Percentiles rank a stretch among this genome's conserved stretches.
Evolutionary conservation across 2,888 invertebrate genomes (phyloP).

Genomic region (Athalia rosae): DNA sequence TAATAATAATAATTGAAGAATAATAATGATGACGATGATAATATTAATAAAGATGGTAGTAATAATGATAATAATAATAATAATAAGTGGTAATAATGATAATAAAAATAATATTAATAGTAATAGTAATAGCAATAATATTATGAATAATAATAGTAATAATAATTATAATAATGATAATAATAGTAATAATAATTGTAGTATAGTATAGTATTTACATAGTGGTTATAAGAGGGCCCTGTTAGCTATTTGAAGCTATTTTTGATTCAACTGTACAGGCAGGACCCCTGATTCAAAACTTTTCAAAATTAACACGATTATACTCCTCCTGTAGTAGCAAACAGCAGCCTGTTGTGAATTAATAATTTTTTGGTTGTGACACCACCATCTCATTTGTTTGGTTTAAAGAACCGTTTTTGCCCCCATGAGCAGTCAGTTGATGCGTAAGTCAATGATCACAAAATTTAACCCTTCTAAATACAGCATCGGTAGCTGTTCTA

Average conservation of each 20-base stretch:
- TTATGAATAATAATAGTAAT: slow-evolving; percentile 58
- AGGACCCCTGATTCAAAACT: slow-evolving; percentile 61
- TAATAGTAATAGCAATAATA: slow-evolving; percentile 54
- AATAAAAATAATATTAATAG: slow-evolving; percentile 52
- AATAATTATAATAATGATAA: slow-evolving; percentile 50
- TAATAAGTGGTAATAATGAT: slow-evolving; percentile 54
- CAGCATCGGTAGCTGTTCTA: slow-evolving; percentile 50
- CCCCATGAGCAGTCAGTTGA: slow-evolving; percentile 25
- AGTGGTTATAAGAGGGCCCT: slow-evolving; percentile 63
- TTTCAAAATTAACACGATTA: slow-evolving; percentile 65
- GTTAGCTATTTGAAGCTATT: slow-evolving; percentile 43
- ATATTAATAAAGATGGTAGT: slow-evolving; percentile 63
- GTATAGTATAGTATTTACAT: slow-evolving; percentile 70
- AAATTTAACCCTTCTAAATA: slow-evolving; percentile 56
- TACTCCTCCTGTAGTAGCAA: slow-evolving; percentile 61
- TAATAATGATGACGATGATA: slow-evolving; percentile 53
- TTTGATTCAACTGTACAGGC: slow-evolving; percentile 69
- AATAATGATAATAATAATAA: slow-evolving; percentile 56
- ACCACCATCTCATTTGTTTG: slow-evolving; percentile 45
- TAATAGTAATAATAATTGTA: slow-evolving; percentile 62
- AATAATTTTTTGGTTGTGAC: slow-evolving; percentile 49
- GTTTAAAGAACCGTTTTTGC: slow-evolving; percentile 31
- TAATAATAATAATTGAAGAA: slow-evolving; percentile 56
- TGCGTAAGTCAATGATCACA: slow-evolving; percentile 53
- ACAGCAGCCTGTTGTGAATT: slow-evolving; percentile 63